Base-by-base conservation (phyloP, 2,888 invertebrate species). In the Himalopsyche japonica region DNA sequence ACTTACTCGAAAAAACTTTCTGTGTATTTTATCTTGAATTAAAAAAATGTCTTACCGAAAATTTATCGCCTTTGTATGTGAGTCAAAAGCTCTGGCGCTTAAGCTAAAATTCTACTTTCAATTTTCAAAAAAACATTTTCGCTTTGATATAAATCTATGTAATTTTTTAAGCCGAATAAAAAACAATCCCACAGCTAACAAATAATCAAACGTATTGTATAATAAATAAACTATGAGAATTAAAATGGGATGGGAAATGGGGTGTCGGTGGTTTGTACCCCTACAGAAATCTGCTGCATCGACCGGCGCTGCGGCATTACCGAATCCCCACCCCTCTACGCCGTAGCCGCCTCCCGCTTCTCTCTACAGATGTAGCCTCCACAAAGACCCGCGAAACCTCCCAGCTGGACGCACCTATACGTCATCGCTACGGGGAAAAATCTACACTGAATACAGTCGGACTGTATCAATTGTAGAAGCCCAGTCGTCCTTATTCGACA, bases 241-340 rank as follows among this genome's bases (percentile, higher is more conserved):
- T 70, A 70, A 27, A 70, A 70, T 8, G 70, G 24, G 70, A 15
- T 27, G 57, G 70, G 24, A 27, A 27, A n/a, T n/a, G 70, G 12
- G 70, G 70, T 15, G 70, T 43, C 43, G 43, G 43, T 43, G 27
- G 24, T 70, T 70, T 15, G 30, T 70, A 70, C 70, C 70, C 70
- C 70, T 70, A 70, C 70, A 70, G 70, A 70, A 70, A 70, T 70
- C 70, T 48, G 81, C 81, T 76, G 82, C 82, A 82, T 82, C 82
- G 82, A 82, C 82, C 82, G 82, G 77, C 77, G 76, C 77, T 82
- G 82, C 82, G 82, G 82, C 82, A 82, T 34, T 49, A 48, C 57
- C 47, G 34, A 8, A 48, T 10, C 82, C 82, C 37, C 77, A 43
- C 70, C 70, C 24, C 27, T 57, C 24, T n/a, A 27, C 27, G 76